Base-by-base conservation (phyloP, 2,888 invertebrate genomes). In the Mythimna impura region DNA sequence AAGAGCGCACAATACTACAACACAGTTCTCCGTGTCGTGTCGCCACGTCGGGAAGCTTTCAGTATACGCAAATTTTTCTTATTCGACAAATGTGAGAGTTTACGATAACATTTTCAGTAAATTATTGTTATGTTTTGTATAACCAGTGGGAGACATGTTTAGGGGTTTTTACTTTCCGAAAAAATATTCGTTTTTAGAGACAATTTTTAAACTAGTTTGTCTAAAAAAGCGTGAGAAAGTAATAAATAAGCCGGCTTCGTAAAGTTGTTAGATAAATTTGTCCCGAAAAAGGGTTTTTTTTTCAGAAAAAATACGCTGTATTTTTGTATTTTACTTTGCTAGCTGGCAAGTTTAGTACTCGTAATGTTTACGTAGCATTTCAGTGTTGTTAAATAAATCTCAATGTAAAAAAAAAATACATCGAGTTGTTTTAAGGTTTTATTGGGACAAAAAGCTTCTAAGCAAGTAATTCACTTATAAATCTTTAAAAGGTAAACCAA, bases 381-480 rank as follows among this genome's bases (percentile, higher is more conserved):
- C 12, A 43, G 14, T 58, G 22, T 70, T 40, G 25, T 60, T 34
- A 52, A 52, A 71, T 78, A 25, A 43, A n/a, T 69, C 20, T 30
- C 43, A 43, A 17, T 58, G 22, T 71, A 22, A 78, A 36, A 72
- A 55, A 34, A 10, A 25, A 72, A 54, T 62, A 62, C 6, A 73
- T 73, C 50, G 63, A 58, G 43, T 58, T 79, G 57, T 63, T 63
- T 43, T 22, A 62, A 73, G 34, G 22, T 58, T 80, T 52, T 30
- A 58, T 63, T 73, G 20, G 14, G 0, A 36, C 25, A 30, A 80
- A 73, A 80, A 80, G 57, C 63, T 79, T 36, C 50, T 43, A 40
- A 62, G 40, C 17, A 30, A 55, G 43, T 40, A 34, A 61, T 75
- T 74, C 36, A 55, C 60, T 76, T 64, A 61, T 30, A 74, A 36